These are phyloP conservation scores for Aphidius colemani DNA, from an alignment of 2,888 invertebrate genomes.

Conservation along the genomic window DNA sequence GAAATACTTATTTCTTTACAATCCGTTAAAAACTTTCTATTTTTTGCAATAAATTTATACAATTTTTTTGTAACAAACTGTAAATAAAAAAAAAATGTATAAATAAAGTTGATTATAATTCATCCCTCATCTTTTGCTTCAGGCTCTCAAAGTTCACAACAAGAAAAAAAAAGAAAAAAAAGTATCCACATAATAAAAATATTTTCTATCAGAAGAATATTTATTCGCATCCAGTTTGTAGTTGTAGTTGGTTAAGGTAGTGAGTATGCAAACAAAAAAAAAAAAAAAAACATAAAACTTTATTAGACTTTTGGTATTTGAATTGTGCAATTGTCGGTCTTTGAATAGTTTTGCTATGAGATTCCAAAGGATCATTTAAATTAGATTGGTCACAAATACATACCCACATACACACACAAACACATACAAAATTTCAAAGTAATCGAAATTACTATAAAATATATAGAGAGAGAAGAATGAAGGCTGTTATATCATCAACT, in stretches of 20 bases:
- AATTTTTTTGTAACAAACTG: background rate
- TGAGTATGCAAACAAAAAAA: constrained; percentile 20
- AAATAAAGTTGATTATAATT: background rate
- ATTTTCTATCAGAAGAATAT: background rate
- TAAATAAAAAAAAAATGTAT: background rate
- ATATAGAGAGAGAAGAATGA: background rate
- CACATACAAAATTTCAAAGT: constrained; percentile 6
- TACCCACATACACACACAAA: too few relatives aligned
- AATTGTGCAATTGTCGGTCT: constrained; percentile 26
- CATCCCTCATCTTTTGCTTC: background rate
- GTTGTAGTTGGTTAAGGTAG: background rate
- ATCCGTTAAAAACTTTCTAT: constrained; percentile 8
- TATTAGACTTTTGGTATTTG: constrained; percentile 25
- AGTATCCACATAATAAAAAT: background rate
- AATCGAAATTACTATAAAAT: constrained; percentile 22
- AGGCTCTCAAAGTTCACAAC: background rate
- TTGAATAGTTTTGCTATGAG: constrained; percentile 21
- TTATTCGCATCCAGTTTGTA: background rate
- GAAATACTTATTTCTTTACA: background rate
- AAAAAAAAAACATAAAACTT: constrained; percentile 18
- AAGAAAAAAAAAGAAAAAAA: background rate
- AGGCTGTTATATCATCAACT: background rate
- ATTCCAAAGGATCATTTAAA: constrained; percentile 28
- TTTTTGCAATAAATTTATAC: background rate
- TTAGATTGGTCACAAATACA: constrained; percentile 26